Percentiles rank a stretch among this genome's conserved stretches.
phyloP scores from a whole-genome alignment of 2,797 vertebrate genomes.

The Chelonia mydas region DNA sequence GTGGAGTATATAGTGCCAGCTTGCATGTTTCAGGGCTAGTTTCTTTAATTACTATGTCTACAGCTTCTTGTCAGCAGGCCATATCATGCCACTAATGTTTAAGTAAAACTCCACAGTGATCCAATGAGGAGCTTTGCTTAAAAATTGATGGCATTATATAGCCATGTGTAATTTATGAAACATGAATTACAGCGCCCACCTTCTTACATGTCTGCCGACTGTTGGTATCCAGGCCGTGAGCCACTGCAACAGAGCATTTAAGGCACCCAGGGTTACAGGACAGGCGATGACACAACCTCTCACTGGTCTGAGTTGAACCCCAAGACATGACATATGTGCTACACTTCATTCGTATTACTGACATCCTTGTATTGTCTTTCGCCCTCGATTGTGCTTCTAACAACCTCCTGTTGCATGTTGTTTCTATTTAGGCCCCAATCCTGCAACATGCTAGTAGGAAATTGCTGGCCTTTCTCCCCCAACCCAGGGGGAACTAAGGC shows the following conservation, averaged over 20 bases:
- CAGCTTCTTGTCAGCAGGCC: not conserved
- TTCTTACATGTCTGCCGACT: not conserved
- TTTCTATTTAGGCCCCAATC: not conserved
- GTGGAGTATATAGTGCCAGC: not conserved
- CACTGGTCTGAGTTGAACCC: no score
- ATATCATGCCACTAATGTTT: not conserved
- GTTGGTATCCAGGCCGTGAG: no score
- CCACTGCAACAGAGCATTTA: no score
- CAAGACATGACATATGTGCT: no score
- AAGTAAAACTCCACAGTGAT: not conserved
- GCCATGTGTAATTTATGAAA: not conserved
- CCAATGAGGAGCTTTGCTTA: not conserved
- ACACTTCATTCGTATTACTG: accelerated
- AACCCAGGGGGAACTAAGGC: no score
- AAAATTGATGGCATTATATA: not conserved
- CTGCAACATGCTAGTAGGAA: not conserved
- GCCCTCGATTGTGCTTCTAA: accelerated
- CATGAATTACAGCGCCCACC: not conserved
- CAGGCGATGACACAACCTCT: no score
- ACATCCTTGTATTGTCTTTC: not conserved
- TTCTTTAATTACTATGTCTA: not conserved
- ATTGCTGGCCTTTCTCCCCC: no score
- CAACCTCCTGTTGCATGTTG: not conserved
- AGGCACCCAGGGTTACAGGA: no score
- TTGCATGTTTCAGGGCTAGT: not conserved